Base-by-base conservation (phyloP, 1,140 invertebrate genomes). In the Cataglyphis hispanica region DNA sequence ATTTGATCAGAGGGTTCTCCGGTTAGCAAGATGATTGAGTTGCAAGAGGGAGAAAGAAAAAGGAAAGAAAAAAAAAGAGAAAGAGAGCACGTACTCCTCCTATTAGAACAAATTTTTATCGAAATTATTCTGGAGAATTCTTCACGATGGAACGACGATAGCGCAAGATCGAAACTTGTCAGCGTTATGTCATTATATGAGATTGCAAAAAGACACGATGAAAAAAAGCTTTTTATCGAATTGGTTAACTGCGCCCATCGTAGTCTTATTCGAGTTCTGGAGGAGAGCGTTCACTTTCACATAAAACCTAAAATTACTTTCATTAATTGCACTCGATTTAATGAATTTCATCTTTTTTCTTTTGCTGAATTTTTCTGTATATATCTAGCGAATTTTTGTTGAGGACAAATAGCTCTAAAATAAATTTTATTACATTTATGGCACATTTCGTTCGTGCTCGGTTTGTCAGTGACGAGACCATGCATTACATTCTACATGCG, bases 181-280 rank as follows among this genome's bases (percentile, higher is more conserved):
- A 58, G 25, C 37, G 77, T 69, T 46, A 46, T 22, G 37, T 63
- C 74, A 19, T 43, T 43, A 43, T 40, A 34, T 43, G 53, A 72
- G 25, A 60, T 80, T 53, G 76, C 43, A 31, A 37, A 19, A 19
- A 22, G n/a, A 46, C 37, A 53, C 25, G 25, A 37, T 34, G 53
- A 60, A 40, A 72, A 72, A 50, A 60, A 74, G 67, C 67, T 83
- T 83, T 72, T 22, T 60, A 72, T 56, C 25, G 67, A 58, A 83
- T 83, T 74, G 72, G 67, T 60, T 83, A 83, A 83, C 78, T 74
- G 67, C 64, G 76, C 43, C 63, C 63, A 50, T 67, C 61, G 53
- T 81, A 61, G 78, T 37, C 67, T 83, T 72, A 72, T 56, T 58
- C 64, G 34, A 70, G 46, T 25, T 83, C 66, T 67, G 56, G 74